Evolutionary conservation across 2,113 vertebrate species (phyloP), one percentile per base, ranked within the genome.

Genomic region (Boleophthalmus pectinirostris): DNA sequence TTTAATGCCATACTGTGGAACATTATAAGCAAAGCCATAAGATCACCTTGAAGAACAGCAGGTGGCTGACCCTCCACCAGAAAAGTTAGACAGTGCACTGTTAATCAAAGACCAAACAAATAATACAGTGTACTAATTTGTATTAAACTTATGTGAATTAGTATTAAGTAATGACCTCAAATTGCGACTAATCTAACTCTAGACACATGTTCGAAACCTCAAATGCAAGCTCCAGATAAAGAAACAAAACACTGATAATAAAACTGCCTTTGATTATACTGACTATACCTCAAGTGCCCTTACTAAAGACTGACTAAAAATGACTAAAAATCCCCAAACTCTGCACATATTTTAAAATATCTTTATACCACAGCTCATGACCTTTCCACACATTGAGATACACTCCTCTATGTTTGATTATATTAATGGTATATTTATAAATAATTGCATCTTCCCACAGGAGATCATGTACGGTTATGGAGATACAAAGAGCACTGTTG

Each of bases 401-500:
- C 54, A 24, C 54, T 18, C 14, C 16, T 51, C 15, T 51, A 24
- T 23, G 21, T 57, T 13, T 13, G 0, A 38, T 4, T 0, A 16
- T 0, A 11, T 5, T 46, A 51, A 16, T 8, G 9, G 38, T 15
- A 33, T 72, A 3, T 10, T 67, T 33, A 69, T 56, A 0, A 10
- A 16, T 29, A 3, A 0, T 12, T 2, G 7, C 57, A 33, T 0
- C 64, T 35, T 75, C 1, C 49, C 0, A 14, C 88, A 97, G 96
- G 70, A 72, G 7, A 65, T 97, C 4, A 85, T 96, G 3, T 89
- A 92, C 15, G 88, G 88, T 60, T 93, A 77, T 0, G 93, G 95
- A 0, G 89, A 95, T 1, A 94, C 95, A 21, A 23, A 94, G 67
- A 95, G 94, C 85, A 95, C 94, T 0, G 89, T 93, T 0, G 94